These are phyloP conservation scores for Aphodius granarius DNA, from an alignment of 2,888 invertebrate genomes.

Conservation along the genomic window DNA sequence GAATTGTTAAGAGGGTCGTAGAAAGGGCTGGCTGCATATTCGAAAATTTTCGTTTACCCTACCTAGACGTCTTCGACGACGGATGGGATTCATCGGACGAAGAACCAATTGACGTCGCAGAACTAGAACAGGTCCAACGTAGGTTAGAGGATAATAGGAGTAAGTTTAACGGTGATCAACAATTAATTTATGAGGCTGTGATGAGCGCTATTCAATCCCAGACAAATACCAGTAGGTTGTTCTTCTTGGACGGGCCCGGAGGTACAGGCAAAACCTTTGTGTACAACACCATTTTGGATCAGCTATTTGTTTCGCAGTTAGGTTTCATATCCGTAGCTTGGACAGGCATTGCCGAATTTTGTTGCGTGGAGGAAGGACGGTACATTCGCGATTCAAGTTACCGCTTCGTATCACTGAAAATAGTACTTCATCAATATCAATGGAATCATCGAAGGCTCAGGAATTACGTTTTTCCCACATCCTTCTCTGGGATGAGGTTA, in stretches of 20 bases:
- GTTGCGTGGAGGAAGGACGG: conserved; percentile 45
- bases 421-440: conserved; percentile 19
- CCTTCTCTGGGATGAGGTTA: conserved; percentile 30
- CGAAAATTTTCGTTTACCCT: background rate
- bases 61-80: background rate
- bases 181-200: background rate
- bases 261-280: conserved; percentile 51
- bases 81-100: background rate
- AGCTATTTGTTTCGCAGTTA: background rate
- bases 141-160: background rate
- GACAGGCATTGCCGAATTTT: conserved; percentile 46
- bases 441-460: conserved; percentile 11
- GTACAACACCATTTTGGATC: conserved; percentile 5
- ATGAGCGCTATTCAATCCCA: background rate
- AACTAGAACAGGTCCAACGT: background rate
- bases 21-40: background rate
- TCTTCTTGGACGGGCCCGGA: conserved; percentile 48
- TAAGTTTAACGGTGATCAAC: background rate
- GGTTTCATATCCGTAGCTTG: conserved; percentile 36
- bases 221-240: background rate
- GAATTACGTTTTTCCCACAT: conserved; percentile 17
- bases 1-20: background rate
- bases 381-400: conserved; percentile 44
- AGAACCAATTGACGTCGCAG: background rate
- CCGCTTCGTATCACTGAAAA: conserved; percentile 31